phyloP scores from a whole-genome alignment of 2,797 vertebrate genomes.

The Peromyscus aztecus region DNA sequence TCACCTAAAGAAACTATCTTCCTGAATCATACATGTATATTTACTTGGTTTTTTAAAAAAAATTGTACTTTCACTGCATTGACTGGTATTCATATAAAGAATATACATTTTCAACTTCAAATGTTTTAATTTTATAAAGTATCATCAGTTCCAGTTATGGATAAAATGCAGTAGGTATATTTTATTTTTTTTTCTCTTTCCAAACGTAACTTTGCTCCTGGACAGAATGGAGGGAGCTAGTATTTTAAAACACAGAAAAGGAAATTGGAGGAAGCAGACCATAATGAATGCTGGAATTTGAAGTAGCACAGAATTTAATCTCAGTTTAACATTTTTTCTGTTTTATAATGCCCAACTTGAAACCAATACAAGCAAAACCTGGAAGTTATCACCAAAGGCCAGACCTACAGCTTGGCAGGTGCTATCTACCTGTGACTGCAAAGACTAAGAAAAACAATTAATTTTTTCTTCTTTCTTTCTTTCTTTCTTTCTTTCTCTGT shows the following conservation, averaged over 20 bases:
- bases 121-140: slow-evolving; percentile 29
- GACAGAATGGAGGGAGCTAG: neutral
- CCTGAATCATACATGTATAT: neutral
- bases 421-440: neutral
- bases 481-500: neutral
- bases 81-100: neutral
- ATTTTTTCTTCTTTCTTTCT: too few species aligned
- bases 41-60: neutral
- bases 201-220: slow-evolving; percentile 36
- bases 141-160: neutral
- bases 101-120: slow-evolving; percentile 55
- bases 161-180: slow-evolving; percentile 11
- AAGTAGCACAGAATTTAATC: neutral
- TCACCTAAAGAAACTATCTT: slow-evolving; percentile 20
- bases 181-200: slow-evolving; percentile 2
- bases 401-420: neutral
- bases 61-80: neutral
- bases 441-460: neutral
- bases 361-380: neutral
- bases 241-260: slow-evolving; percentile 37
- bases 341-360: neutral
- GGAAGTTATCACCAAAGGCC: neutral
- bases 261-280: slow-evolving; percentile 9
- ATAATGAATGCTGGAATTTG: neutral
- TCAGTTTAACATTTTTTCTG: neutral